Evolutionary conservation across 2,113 vertebrate genomes (phyloP).

Genomic region (Dipodomys ordii): DNA sequence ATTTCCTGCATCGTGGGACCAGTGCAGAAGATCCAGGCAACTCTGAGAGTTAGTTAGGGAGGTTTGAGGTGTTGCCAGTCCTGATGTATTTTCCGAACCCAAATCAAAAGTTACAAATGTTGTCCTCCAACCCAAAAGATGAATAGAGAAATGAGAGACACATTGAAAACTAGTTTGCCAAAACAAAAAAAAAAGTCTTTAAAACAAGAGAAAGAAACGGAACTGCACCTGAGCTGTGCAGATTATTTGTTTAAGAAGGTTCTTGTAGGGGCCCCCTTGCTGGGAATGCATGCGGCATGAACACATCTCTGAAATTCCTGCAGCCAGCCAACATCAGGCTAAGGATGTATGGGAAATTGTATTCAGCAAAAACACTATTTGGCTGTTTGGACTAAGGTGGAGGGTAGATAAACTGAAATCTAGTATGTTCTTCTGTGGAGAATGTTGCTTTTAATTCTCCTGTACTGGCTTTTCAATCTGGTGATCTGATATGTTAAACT

Average conservation of each 20-base stretch:
- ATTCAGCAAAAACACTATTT: not conserved
- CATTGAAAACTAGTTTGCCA: not conserved
- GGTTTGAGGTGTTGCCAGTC: not conserved
- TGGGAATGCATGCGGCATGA: not conserved
- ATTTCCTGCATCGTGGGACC: not conserved
- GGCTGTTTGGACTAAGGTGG: constrained; percentile 12
- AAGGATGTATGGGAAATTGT: constrained; percentile 12
- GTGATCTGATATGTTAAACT: constrained; percentile 13
- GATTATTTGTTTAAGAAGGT: not conserved
- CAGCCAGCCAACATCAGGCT: not conserved
- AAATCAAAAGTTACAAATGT: not conserved
- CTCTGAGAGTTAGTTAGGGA: not conserved
- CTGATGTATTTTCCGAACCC: not conserved
- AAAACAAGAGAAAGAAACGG: not conserved
- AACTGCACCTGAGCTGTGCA: not conserved
- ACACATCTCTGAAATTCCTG: not conserved
- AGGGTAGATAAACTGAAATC: constrained; percentile 8
- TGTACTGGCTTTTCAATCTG: not conserved
- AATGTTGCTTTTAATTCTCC: not conserved
- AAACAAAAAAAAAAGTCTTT: not conserved
- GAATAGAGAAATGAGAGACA: not conserved
- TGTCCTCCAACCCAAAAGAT: not conserved
- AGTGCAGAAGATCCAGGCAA: not conserved
- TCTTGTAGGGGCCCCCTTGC: not conserved
- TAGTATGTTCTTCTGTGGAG: not conserved